Evolutionary conservation across 2,888 invertebrate genomes (phyloP), one percentile per base, ranked within the genome.

Genomic region (Volucella inanis): DNA sequence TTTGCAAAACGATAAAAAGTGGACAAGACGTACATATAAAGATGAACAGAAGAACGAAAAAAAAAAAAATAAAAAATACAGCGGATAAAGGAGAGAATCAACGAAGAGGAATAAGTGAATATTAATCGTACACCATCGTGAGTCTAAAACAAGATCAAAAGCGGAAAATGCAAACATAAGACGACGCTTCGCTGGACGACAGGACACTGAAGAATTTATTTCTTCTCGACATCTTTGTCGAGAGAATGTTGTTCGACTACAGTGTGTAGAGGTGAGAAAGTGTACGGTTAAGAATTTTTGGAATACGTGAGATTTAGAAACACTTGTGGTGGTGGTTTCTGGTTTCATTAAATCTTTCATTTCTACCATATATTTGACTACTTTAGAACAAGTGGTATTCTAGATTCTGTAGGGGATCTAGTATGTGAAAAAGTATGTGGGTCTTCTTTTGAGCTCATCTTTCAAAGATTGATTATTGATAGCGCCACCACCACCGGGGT

Each of bases 61-160:
- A 39, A 12, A 18, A 22, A 8, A 31, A 50, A 59, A n/a, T n/a
- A 43, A 39, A 22, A 38, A 10, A n/a, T 12, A 11, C 50, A 2
- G 15, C 15, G 45, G 45, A 54, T 52, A 52, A 38, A 57, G 55
- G 41, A 31, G 45, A 43, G 49, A 70, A 41, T 12, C 68, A 68
- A 59, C 61, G 49, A 80, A 67, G 67, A 70, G 71, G 70, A 84
- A 75, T 79, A 80, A 84, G 83, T 84, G 79, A 84, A 84, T 84
- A 84, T 84, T 84, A 84, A 84, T 84, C 83, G 74, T 84, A 62
- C 68, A 83, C 68, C 74, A 64, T 55, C 68, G 70, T 70, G 79
- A 59, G 61, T 64, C 59, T 10, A 14, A 74, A 74, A 74, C 72
- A 64, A 79, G 68, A 74, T 75, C 68, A 75, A 72, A 64, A 79